Conservation (phyloP, 2,888 invertebrate genomes). For the Rhimphoctona megacephalus region DNA sequence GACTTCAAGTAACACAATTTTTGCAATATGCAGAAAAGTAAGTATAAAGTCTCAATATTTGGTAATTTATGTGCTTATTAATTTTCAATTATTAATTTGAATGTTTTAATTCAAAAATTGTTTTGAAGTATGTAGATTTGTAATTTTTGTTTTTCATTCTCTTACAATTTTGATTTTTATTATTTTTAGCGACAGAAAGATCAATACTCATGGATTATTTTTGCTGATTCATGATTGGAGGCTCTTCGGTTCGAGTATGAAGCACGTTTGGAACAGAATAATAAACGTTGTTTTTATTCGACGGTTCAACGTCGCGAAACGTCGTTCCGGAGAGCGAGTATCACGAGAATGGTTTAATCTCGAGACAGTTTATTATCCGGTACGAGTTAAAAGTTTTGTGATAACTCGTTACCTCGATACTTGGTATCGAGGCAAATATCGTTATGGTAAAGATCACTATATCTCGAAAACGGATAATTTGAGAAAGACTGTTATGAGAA, state of each 20-base stretch:
- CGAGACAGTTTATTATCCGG: slow-evolving; percentile 91
- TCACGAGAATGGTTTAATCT: slow-evolving; percentile 88
- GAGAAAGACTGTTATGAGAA: slow-evolving; percentile 82
- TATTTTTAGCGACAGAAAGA: slow-evolving; percentile 87
- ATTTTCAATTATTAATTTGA: not conserved
- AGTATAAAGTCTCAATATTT: slow-evolving; percentile 40
- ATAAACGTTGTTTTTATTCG: slow-evolving; percentile 91
- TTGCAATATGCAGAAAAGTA: slow-evolving; percentile 90
- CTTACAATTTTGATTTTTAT: not conserved
- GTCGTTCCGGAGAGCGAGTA: slow-evolving; percentile 73
- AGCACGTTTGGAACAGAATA: slow-evolving; percentile 92
- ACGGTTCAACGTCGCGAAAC: slow-evolving; percentile 83
- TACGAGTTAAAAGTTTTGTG: slow-evolving; percentile 86
- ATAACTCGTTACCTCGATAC: slow-evolving; percentile 88
- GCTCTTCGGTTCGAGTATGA: slow-evolving; percentile 88
- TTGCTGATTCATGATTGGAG: slow-evolving; percentile 90
- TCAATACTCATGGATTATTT: slow-evolving; percentile 90
- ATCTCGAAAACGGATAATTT: slow-evolving; percentile 82
- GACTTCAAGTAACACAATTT: slow-evolving; percentile 88
- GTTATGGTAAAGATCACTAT: slow-evolving; percentile 85
- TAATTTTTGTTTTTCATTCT: not conserved
- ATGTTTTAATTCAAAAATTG: too few relatives aligned
- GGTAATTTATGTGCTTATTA: not conserved
- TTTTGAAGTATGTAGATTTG: too few relatives aligned
- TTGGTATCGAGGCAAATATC: slow-evolving; percentile 89